phyloP scores from a whole-genome alignment of 2,888 invertebrate species.

The Heteromyza rotundicornis region DNA sequence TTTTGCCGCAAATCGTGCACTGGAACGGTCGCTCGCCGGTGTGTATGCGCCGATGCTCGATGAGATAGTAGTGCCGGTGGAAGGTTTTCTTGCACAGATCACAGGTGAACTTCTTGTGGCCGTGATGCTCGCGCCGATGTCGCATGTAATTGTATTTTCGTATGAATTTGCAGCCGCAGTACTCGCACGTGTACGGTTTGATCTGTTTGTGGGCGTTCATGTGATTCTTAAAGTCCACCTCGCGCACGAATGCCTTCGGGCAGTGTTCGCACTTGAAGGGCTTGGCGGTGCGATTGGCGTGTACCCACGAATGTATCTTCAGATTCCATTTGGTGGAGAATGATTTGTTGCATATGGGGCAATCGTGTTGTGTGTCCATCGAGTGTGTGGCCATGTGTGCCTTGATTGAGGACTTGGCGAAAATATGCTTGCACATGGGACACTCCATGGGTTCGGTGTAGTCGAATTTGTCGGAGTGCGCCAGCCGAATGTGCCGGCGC shows the following conservation, averaged over 20 bases:
- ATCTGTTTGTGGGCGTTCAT: constrained; percentile 86
- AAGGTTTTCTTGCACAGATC: constrained; percentile 81
- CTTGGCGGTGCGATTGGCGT: constrained; percentile 81
- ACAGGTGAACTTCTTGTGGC: constrained; percentile 78
- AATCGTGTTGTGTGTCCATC: constrained; percentile 77
- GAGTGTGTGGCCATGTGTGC: constrained; percentile 82
- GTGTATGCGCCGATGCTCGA: constrained; percentile 86
- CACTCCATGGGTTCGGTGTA: constrained; percentile 74
- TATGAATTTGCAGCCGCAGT: constrained; percentile 88
- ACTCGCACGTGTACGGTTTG: constrained; percentile 84
- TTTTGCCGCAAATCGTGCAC: constrained; percentile 88
- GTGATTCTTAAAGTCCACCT: constrained; percentile 81
- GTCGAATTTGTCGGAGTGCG: constrained; percentile 79
- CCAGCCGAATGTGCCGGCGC: constrained; percentile 80
- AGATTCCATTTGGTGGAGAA: constrained; percentile 92
- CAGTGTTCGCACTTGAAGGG: constrained; percentile 86
- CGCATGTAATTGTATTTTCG: constrained; percentile 87
- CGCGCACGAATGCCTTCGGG: constrained; percentile 83
- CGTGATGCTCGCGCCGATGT: constrained; percentile 84
- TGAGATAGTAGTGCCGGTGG: constrained; percentile 85
- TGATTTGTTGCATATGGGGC: constrained; percentile 82
- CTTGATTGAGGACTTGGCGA: constrained; percentile 79
- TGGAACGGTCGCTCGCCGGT: constrained; percentile 79
- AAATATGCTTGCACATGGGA: constrained; percentile 71
- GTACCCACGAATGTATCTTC: constrained; percentile 88